These are phyloP conservation scores for Oxytorus armatus DNA, from an alignment of 2,888 invertebrate species.

Conservation along the genomic window DNA sequence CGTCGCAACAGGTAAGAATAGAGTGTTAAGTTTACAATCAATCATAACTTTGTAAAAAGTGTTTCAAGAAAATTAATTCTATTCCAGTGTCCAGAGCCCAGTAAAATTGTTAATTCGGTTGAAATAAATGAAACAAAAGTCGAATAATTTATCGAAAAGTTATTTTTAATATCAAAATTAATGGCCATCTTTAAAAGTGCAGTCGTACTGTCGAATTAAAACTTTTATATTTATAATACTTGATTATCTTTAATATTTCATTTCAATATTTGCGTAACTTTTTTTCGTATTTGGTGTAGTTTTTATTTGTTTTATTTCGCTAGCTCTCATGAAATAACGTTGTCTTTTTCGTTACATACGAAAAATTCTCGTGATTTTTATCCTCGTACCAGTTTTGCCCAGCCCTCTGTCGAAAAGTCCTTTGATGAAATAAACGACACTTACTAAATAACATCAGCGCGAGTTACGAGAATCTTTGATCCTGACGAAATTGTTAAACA, in stretches of 20 bases:
- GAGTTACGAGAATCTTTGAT: not conserved
- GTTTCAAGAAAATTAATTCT: not conserved
- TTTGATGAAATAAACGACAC: not conserved
- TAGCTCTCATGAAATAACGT: not conserved
- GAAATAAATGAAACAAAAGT: too few relatives aligned
- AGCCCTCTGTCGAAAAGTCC: not conserved
- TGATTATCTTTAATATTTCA: too few relatives aligned
- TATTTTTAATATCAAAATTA: not conserved
- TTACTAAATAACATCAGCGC: not conserved
- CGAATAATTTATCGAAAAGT: not conserved
- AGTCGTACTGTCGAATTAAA: too few relatives aligned
- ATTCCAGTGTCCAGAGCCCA: too few relatives aligned
- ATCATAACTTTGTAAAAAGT: not conserved
- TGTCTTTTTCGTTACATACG: not conserved
- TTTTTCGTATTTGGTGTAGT: too few relatives aligned
- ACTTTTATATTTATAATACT: too few relatives aligned
- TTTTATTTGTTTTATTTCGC: too few relatives aligned
- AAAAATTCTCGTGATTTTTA: not conserved
- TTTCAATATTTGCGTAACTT: too few relatives aligned
- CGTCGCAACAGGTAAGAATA: conserved; percentile 57
- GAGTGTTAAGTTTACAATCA: conserved; percentile 5
- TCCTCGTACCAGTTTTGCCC: not conserved
- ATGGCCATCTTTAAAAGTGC: too few relatives aligned
- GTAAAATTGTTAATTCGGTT: too few relatives aligned
- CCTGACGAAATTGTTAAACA: conserved; percentile 32